These are phyloP conservation scores for Drosophila barbarae DNA, from an alignment of 2,888 invertebrate genomes.

Conservation along the genomic window DNA sequence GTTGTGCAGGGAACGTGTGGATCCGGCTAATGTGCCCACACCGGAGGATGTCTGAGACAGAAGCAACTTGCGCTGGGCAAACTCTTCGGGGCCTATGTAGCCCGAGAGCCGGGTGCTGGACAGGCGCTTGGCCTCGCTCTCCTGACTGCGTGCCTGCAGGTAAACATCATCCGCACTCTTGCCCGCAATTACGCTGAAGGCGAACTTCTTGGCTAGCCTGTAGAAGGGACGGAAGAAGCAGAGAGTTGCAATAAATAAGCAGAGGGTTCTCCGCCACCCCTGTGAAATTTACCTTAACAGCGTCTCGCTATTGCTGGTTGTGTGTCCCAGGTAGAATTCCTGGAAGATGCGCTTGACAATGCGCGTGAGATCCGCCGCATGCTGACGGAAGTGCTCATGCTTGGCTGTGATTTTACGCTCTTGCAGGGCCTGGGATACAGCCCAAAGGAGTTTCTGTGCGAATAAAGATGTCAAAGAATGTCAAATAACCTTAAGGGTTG, in stretches of 20 bases:
- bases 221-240: not conserved
- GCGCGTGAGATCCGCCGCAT: constrained; percentile 85
- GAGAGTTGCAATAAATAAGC: not conserved
- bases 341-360: constrained; percentile 84
- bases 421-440: constrained; percentile 88
- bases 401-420: constrained; percentile 84
- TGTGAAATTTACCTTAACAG: constrained; percentile 82
- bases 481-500: not conserved
- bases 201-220: constrained; percentile 84
- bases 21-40: constrained; percentile 14
- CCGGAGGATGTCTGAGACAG: constrained; percentile 43
- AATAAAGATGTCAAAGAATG: not conserved
- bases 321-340: constrained; percentile 81
- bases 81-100: constrained; percentile 78
- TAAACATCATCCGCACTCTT: constrained; percentile 84
- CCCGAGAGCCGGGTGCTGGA: constrained; percentile 71
- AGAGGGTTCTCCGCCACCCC: not conserved
- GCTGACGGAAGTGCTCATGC: constrained; percentile 86
- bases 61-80: constrained; percentile 68
- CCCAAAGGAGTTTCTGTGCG: constrained; percentile 88
- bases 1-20: constrained; percentile 57
- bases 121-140: constrained; percentile 68
- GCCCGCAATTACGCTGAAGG: constrained; percentile 84
- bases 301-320: constrained; percentile 88
- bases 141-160: constrained; percentile 70